Conservation (phyloP, 2,797 vertebrate genomes). For the Malacoraja senta region DNA sequence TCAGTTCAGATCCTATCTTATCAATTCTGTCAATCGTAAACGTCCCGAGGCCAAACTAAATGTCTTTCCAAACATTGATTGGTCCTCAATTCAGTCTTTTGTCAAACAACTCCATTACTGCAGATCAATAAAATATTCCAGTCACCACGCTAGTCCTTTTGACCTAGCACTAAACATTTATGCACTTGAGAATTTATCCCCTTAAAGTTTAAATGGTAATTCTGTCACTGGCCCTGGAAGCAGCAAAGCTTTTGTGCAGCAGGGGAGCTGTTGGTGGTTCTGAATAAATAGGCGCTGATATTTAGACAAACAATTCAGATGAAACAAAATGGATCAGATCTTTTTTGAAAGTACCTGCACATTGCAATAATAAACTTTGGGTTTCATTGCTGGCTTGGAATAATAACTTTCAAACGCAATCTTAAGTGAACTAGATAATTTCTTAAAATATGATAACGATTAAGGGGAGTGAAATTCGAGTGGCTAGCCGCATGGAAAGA, state of each 20-base stretch:
- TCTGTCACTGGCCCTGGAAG: background rate
- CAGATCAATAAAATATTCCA: conserved; percentile 11
- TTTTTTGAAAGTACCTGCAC: background rate
- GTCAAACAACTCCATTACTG: conserved; percentile 2
- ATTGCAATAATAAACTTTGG: background rate
- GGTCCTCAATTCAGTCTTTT: background rate
- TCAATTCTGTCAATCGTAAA: background rate
- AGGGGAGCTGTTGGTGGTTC: conserved; percentile 30
- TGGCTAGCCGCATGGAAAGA: background rate
- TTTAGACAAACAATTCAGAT: background rate
- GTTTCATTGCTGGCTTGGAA: background rate
- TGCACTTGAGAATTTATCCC: background rate
- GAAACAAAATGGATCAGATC: background rate
- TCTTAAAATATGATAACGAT: background rate
- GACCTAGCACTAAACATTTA: background rate
- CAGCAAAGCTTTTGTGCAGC: background rate
- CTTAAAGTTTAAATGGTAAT: background rate
- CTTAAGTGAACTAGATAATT: background rate
- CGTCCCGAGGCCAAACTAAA: background rate
- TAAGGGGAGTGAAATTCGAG: background rate
- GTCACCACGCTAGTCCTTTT: background rate
- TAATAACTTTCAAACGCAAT: background rate
- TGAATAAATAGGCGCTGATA: background rate
- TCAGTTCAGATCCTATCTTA: background rate
- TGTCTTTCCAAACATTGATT: background rate